Evolutionary conservation across 1,140 invertebrate genomes (phyloP).

Genomic region (Sycophila sp.): DNA sequence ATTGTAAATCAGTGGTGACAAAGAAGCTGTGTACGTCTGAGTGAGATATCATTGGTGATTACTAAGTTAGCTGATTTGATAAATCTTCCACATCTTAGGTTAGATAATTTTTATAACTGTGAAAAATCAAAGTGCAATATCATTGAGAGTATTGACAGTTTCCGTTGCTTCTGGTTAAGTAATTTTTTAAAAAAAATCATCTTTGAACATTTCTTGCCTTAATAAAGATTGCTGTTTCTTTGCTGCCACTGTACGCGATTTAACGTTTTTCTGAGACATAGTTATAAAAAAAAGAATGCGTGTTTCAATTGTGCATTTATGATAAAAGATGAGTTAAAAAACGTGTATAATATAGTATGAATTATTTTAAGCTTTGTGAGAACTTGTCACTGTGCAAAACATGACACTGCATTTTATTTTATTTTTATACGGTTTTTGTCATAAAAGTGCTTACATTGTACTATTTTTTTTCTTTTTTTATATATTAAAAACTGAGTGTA

Average conservation of each 20-base stretch:
- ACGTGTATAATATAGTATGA: not conserved
- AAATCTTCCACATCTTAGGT: slow-evolving; percentile 7
- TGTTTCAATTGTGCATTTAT: slow-evolving; percentile 22
- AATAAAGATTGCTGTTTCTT: slow-evolving; percentile 6
- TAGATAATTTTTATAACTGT: not conserved
- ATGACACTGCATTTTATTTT: slow-evolving; percentile 32
- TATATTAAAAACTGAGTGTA: slow-evolving; percentile 13
- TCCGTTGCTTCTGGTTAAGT: not conserved
- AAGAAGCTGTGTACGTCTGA: not conserved
- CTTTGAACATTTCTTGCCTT: slow-evolving; percentile 12
- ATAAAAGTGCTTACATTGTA: not conserved
- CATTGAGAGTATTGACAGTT: not conserved
- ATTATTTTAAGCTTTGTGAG: slow-evolving; percentile 21
- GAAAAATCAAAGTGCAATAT: no score
- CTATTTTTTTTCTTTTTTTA: slow-evolving; percentile 16
- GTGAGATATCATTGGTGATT: not conserved
- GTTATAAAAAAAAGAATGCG: not conserved
- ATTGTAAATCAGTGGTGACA: slow-evolving; percentile 17
- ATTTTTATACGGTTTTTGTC: slow-evolving; percentile 32
- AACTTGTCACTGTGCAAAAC: slow-evolving; percentile 11
- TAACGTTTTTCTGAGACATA: not conserved
- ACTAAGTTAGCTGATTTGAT: not conserved
- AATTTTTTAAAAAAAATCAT: not conserved
- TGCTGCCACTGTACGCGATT: slow-evolving; percentile 4
- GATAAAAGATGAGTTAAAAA: not conserved